Base-by-base conservation (phyloP, 2,888 invertebrate genomes). In the Strigamia transsilvanica region DNA sequence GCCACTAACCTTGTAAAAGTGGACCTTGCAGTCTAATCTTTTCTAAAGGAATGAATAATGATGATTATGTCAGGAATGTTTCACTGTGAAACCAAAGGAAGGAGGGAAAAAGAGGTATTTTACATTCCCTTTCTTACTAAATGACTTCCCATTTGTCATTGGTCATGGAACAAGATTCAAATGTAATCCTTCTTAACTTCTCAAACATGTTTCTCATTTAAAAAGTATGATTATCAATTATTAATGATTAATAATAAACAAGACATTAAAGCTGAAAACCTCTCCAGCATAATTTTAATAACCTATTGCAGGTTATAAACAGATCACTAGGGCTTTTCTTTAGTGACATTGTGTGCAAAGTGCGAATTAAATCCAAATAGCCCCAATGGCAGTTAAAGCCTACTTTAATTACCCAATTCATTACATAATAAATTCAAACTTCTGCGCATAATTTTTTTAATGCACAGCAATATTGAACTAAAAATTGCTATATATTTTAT, bases 201-300 rank as follows among this genome's bases (percentile, higher is more conserved):
- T 18, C 56, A 56, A 56, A 56, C 46, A 46, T 46, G n/a, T 56
- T 56, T 56, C n/a, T 15, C 12, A 5, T n/a, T 13, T n/a, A n/a
- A 23, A 12, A 66, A 12, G 1, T 61, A 61, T 21, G 61, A 1
- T 12, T 73, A 27, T 27, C 73, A 73, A 73, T 73, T 73, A 18
- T 51, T 15, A 51, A 51, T 51, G 73, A 73, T 73, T 73, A 73
- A 73, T 73, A 73, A 73, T 73, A 73, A 73, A 79, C 79, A 79
- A 41, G 79, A 41, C 42, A 79, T 79, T 41, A 79, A 79, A 79
- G 41, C 79, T 79, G 13, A 32, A 79, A 79, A 38, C 38, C 38
- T 34, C 79, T 79, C 32, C 13, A n/a, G 18, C 79, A 41, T 21
- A 41, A 42, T 79, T 77, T 79, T 42, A 79, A 73, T 27, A 73